Conservation (phyloP, 2,113 vertebrate species). For the Pterocles burchelli region DNA sequence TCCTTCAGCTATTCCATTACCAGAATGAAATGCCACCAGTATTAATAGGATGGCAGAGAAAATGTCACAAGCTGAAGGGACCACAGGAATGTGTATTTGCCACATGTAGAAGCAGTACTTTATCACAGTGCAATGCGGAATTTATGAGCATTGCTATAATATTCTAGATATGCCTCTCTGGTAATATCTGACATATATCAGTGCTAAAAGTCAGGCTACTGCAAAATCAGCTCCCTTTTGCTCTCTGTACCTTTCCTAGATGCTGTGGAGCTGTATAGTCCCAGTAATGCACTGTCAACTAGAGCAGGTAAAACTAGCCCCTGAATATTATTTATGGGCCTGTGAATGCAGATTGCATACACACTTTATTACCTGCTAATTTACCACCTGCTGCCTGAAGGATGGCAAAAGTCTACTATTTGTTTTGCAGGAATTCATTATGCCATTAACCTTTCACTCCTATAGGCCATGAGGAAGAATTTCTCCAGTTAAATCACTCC, state of each 20-base stretch:
- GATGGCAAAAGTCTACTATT: constrained; percentile 56
- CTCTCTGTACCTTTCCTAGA: neutral
- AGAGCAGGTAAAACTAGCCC: constrained; percentile 18
- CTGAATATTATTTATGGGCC: constrained; percentile 54
- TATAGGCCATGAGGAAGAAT: constrained; percentile 30
- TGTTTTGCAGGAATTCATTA: constrained; percentile 76
- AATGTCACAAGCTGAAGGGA: constrained; percentile 31
- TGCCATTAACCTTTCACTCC: constrained; percentile 73
- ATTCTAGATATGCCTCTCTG: constrained; percentile 12
- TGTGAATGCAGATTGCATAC: constrained; percentile 52
- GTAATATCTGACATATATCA: constrained; percentile 44
- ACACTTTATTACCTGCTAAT: constrained; percentile 71
- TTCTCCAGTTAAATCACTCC: constrained; percentile 53
- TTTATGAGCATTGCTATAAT: constrained; percentile 38
- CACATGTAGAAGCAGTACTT: constrained; percentile 13
- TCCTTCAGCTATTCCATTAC: neutral
- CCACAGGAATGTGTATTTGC: constrained; percentile 25
- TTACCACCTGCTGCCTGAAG: constrained; percentile 68
- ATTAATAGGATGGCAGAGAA: constrained; percentile 20
- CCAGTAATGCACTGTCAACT: constrained; percentile 28
- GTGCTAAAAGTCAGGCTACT: constrained; percentile 13
- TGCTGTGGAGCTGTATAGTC: neutral
- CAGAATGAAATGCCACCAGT: constrained; percentile 39
- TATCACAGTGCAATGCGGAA: neutral
- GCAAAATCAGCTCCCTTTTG: neutral